Conservation (phyloP, 2,888 invertebrate species). For the Empis stercorea region DNA sequence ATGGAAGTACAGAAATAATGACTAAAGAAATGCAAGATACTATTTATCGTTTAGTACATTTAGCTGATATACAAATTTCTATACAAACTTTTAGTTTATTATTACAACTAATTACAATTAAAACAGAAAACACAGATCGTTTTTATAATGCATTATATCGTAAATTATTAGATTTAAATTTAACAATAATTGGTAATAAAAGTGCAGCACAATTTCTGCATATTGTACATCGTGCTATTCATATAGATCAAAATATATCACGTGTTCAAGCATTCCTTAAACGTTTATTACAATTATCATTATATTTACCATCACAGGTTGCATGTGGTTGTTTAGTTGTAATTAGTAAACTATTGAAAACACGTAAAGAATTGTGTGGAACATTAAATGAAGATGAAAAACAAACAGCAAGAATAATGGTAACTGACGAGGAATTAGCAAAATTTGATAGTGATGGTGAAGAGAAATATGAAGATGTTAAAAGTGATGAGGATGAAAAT, state of each 20-base stretch:
- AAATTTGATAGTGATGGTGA: conserved; percentile 32
- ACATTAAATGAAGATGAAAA: conserved; percentile 16
- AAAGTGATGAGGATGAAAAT: conserved; percentile 13
- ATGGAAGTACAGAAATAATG: conserved; percentile 25
- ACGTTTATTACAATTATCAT: conserved; percentile 56
- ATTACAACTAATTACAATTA: conserved; percentile 27
- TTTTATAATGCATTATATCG: conserved; percentile 83
- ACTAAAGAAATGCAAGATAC: conserved; percentile 43
- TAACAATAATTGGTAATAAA: conserved; percentile 42
- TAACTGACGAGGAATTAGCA: conserved; percentile 20
- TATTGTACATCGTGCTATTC: conserved; percentile 72
- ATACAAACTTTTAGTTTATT: conserved; percentile 38
- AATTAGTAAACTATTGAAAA: conserved; percentile 43
- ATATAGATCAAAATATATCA: conserved; percentile 56
- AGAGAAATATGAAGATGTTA: conserved; percentile 27
- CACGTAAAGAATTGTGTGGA: conserved; percentile 44
- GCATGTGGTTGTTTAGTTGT: conserved; percentile 67
- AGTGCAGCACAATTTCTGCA: conserved; percentile 71
- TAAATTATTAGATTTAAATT: conserved; percentile 65
- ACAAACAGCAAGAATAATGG: conserved; percentile 7
- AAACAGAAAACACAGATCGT: conserved; percentile 31
- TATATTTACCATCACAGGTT: conserved; percentile 61
- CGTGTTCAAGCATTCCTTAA: conserved; percentile 78
- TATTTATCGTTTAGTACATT: conserved; percentile 67
- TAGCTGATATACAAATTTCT: conserved; percentile 59